Percentiles rank a stretch among this genome's conserved stretches.
phyloP scores from a whole-genome alignment of 2,797 vertebrate genomes.

The Ispidina lecontei region DNA sequence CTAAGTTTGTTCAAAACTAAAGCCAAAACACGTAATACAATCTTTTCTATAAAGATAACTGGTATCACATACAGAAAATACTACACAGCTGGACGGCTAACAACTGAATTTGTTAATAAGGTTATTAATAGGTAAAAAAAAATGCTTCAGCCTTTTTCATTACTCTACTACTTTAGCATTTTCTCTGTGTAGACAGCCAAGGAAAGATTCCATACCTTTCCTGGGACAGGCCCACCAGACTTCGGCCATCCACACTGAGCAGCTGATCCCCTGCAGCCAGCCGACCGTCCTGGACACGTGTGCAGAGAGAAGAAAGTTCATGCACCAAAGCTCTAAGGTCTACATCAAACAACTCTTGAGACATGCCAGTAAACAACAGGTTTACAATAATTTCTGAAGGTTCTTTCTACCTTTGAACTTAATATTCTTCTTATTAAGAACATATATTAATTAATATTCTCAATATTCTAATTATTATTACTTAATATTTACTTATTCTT shows the following conservation, averaged over 20 bases:
- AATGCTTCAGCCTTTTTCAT: rapidly evolving
- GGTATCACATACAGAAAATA: rapidly evolving
- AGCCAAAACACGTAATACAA: not conserved
- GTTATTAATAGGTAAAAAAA: not conserved
- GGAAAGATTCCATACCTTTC: conserved; percentile 84
- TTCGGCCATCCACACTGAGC: conserved; percentile 96
- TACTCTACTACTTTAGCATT: not conserved
- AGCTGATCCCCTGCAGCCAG: conserved; percentile 96
- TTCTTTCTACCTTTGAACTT: not conserved
- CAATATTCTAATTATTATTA: too few species aligned
- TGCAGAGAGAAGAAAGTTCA: not conserved
- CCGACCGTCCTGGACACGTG: conserved; percentile 87
- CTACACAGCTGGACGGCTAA: not conserved
- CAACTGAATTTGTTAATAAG: not conserved
- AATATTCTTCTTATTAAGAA: too few species aligned
- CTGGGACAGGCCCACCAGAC: conserved; percentile 95
- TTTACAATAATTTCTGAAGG: not conserved
- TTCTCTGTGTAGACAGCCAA: not conserved
- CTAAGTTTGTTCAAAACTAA: not conserved
- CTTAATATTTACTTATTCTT: too few species aligned
- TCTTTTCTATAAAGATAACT: not conserved
- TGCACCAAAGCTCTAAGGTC: not conserved
- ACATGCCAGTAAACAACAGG: not conserved
- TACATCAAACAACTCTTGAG: not conserved
- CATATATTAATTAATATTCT: too few species aligned